Evolutionary conservation across 2,113 vertebrate genomes (phyloP).

Genomic region (Artemisiospiza belli): DNA sequence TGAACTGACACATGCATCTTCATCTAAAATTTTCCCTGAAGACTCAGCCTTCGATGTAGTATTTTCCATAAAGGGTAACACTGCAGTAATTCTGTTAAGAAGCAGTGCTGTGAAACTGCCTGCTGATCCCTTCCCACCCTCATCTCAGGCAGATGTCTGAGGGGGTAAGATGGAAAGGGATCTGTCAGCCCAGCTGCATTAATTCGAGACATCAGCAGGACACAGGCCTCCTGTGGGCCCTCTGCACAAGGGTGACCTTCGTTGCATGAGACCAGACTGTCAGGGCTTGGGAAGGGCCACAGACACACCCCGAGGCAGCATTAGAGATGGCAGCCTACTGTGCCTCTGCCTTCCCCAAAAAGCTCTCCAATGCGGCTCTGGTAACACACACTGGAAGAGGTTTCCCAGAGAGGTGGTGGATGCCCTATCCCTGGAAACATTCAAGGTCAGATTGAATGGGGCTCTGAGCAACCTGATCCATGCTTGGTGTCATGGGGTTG

Average conservation of each 20-base stretch:
- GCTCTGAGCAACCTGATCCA: not conserved
- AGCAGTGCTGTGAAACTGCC: slow-evolving; percentile 45
- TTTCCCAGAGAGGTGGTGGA: not conserved
- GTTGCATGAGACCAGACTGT: not conserved
- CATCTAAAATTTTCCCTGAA: slow-evolving; percentile 33
- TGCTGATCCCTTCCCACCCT: slow-evolving; percentile 22
- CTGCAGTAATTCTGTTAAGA: not conserved
- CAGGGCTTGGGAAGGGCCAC: not conserved
- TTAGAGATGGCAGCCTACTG: not conserved
- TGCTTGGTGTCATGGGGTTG: rapidly evolving
- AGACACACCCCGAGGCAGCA: not conserved
- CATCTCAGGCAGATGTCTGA: not conserved
- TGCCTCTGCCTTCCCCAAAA: not conserved
- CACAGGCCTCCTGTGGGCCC: not conserved
- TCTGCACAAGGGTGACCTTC: not conserved
- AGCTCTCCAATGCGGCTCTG: not conserved
- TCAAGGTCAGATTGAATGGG: not conserved
- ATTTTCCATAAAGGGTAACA: slow-evolving; percentile 28
- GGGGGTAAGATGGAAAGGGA: not conserved
- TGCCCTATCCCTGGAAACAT: not conserved
- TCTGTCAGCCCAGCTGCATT: not conserved
- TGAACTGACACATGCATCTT: slow-evolving; percentile 27
- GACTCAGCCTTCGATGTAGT: not conserved
- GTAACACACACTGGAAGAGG: not conserved
- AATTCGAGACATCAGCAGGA: not conserved